Conservation (phyloP, 1,140 invertebrate genomes). For the Aporrectodea caliginosa region DNA sequence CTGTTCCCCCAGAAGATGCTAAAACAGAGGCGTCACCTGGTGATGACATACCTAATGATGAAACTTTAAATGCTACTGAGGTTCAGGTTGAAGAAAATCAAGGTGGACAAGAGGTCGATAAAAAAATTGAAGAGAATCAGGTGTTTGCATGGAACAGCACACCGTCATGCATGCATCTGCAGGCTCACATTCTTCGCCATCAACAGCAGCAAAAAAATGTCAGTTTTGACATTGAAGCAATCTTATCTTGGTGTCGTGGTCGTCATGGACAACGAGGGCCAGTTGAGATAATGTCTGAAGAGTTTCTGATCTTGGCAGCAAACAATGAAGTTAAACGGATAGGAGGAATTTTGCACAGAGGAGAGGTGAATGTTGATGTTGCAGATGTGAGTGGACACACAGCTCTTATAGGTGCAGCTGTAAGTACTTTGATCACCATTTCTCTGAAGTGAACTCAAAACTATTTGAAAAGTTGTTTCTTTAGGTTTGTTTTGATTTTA, state of each 20-base stretch:
- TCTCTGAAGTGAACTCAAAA: too few species aligned
- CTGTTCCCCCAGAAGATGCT: too few species aligned
- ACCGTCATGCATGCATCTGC: conserved; percentile 45
- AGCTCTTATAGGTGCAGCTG: conserved; percentile 48
- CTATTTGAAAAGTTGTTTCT: too few species aligned
- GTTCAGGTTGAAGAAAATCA: too few species aligned
- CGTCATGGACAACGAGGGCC: conserved; percentile 41
- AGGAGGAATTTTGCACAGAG: conserved; percentile 41
- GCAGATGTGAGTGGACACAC: conserved; percentile 48
- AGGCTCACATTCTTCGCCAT: conserved; percentile 42
- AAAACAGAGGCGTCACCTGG: too few species aligned
- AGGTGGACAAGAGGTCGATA: conserved; percentile 22
- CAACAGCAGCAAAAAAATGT: conserved; percentile 31
- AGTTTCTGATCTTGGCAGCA: conserved; percentile 42
- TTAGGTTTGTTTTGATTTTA: too few species aligned
- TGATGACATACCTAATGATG: too few species aligned
- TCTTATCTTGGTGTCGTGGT: conserved; percentile 43
- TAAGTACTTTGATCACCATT: too few species aligned
- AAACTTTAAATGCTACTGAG: too few species aligned
- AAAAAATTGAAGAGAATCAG: conserved; percentile 30
- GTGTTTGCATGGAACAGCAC: conserved; percentile 46
- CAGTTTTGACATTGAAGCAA: conserved; percentile 41
- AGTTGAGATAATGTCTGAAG: conserved; percentile 45
- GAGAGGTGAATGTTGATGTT: conserved; percentile 49
- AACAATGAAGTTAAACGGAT: conserved; percentile 43